Base-by-base conservation (phyloP, 2,888 invertebrate genomes). In the Trissoscelio sp. region DNA sequence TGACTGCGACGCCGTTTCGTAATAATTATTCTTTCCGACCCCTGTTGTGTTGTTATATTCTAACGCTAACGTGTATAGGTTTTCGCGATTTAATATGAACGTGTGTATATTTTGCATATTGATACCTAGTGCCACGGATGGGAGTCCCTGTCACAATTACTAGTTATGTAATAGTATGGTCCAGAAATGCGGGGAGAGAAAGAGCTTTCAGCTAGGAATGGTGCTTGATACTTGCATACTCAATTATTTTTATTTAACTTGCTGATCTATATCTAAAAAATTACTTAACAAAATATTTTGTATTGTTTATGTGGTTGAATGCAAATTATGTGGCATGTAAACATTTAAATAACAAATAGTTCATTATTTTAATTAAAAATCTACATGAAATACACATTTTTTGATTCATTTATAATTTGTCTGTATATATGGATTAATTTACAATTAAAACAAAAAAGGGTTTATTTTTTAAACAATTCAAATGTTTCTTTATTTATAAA, bases 1-100 rank as follows among this genome's bases (percentile, higher is more conserved):
- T 72, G 75, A 79, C 64, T 74, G 58, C 62, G 44, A 58, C 60
- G 70, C 53, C 20, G 42, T 78, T 81, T 78, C 82, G 57, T 66
- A 74, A 78, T 73, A 78, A 73, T 78, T 73, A 78, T 78, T 81
- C 60, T 78, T 77, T 77, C 72, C 77, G 81, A 81, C 66, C 81
- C 67, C 72, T 67, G 70, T 72, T 74, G 64, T 81, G 55, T 62
- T 64, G 62, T 48, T 70, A 9, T 46, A 55, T 75, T 11, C 20
- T 55, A 12, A n/a, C 20, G 11, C 22, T 37, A 28, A 16, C 48
- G 12, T 64, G 44, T 73, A 70, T 60, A 24, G 51, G 48, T 80
- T 80, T 78, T 72, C 28, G 51, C 42, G 55, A 67, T 66, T 73
- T 72, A 44, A 72, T 66, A 46, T 12, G 28, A 48, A 66, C 57